phyloP scores from a whole-genome alignment of 2,888 invertebrate genomes.

The Drosophila dives region DNA sequence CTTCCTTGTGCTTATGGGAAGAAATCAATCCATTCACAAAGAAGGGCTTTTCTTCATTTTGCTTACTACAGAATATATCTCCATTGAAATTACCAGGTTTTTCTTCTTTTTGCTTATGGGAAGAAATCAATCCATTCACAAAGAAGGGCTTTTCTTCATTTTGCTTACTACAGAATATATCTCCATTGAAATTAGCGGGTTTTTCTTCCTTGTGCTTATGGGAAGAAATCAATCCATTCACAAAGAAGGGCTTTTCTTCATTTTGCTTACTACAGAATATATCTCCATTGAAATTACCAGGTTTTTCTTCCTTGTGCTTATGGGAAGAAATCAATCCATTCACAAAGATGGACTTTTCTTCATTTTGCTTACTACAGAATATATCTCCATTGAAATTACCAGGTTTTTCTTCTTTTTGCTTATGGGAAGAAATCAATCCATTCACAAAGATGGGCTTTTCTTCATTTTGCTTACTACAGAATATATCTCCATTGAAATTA shows the following conservation, averaged over 20 bases:
- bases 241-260: neutral
- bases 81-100: neutral
- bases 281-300: neutral
- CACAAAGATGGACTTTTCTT: neutral
- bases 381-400: too few species aligned
- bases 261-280: neutral
- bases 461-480: neutral
- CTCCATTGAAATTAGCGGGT: neutral
- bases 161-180: too few species aligned
- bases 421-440: neutral
- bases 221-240: neutral
- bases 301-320: neutral
- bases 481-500: neutral
- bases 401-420: conserved; percentile 5
- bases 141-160: too few species aligned
- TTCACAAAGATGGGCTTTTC: neutral
- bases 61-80: neutral
- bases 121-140: too few species aligned
- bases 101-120: too few species aligned
- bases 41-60: conserved; percentile 3
- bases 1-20: conserved; percentile 1
- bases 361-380: neutral
- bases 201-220: conserved; percentile 10
- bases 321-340: too few species aligned
- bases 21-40: neutral